These are phyloP conservation scores for Muraenolepis orangiensis DNA, from an alignment of 2,797 vertebrate species.

Conservation along the genomic window DNA sequence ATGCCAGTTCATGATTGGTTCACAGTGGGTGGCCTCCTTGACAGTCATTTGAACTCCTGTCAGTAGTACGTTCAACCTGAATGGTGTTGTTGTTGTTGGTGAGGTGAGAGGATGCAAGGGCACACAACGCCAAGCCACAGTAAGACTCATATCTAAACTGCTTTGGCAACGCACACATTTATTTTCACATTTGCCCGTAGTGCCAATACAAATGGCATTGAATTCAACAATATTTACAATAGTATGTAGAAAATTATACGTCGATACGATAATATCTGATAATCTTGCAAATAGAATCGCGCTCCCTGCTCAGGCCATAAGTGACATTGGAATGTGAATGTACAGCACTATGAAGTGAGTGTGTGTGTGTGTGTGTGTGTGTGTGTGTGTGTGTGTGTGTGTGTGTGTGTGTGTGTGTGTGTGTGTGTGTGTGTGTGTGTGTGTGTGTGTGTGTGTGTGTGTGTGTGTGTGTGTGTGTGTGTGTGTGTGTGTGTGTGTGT, in stretches of 20 bases:
- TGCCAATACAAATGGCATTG: neutral
- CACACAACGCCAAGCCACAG: neutral
- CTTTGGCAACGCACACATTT: too few relatives aligned
- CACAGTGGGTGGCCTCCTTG: neutral
- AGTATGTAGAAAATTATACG: neutral
- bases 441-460: conserved; percentile 6
- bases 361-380: conserved; percentile 6
- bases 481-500: neutral
- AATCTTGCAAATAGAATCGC: conserved; percentile 17
- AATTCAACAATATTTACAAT: neutral
- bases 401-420: neutral
- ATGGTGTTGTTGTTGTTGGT: neutral
- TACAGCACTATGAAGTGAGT: neutral
- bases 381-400: neutral
- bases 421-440: neutral
- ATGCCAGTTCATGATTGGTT: neutral
- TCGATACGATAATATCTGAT: too few relatives aligned
- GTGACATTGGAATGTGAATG: conserved; percentile 34
- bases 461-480: neutral
- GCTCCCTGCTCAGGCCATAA: conserved; percentile 11
- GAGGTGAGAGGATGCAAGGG: neutral
- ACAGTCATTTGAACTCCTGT: too few relatives aligned
- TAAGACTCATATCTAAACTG: too few relatives aligned
- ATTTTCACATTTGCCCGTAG: too few relatives aligned
- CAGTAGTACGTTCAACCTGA: too few relatives aligned